Base-by-base conservation (phyloP, 1,140 invertebrate genomes). In the Drosophila orena region DNA sequence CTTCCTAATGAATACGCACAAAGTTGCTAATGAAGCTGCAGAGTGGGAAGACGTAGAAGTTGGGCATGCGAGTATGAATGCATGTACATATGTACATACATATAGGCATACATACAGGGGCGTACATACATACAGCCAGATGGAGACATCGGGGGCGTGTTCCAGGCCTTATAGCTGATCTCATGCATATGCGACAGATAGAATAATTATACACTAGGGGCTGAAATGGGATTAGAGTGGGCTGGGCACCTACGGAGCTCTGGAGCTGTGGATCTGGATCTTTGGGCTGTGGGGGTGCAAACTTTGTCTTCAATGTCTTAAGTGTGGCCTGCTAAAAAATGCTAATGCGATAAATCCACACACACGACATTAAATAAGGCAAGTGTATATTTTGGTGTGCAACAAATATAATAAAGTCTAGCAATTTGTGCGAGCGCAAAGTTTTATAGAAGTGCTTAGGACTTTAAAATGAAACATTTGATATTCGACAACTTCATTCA, bases 1-100 rank as follows among this genome's bases (percentile, higher is more conserved):
- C 61, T 83, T 77, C 70, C 79, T 88, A 86, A 86, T 86, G 81
- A 86, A 86, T 86, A 86, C 81, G 79, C 81, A 86, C 84, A 86
- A 88, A 86, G 83, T 86, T 86, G 84, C 79, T 86, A 86, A 86
- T 86, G 83, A 86, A 86, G 83, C 83, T 46, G 55, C 46, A 46
- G 40, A 49, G 38, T 43, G 65, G 58, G 35, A 58, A 37, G 42
- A 40, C 49, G 17, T 15, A n/a, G 57, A 72, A 52, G 38, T 53
- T 57, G 15, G 52, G 27, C 27, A 70, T 43, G 52, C 59, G 50
- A 65, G 66, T 73, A 59, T 77, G 74, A 77, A 77, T 77, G 49
- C 38, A 56, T 61, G 69, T 57, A 57, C 50, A 40, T 66, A 30
- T 27, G 27, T 27, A 30, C 27, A 30, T 30, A 24, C 4, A 24